Conservation (phyloP, 2,797 vertebrate species). For the Peromyscus eremicus region DNA sequence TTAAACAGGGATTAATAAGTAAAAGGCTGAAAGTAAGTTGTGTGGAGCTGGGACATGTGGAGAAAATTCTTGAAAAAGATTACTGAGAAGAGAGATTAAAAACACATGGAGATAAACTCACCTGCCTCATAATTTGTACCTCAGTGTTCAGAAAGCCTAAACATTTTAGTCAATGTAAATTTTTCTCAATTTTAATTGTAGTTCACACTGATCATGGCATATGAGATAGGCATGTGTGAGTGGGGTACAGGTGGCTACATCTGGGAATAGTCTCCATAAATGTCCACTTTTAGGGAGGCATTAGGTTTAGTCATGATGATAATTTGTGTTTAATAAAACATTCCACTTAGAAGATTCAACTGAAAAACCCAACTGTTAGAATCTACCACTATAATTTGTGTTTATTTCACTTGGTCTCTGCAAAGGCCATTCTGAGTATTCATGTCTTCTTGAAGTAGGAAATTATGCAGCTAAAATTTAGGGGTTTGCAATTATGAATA, state of each 20-base stretch:
- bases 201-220: neutral
- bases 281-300: constrained; percentile 20
- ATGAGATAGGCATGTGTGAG: neutral
- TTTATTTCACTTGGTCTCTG: constrained; percentile 27
- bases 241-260: neutral
- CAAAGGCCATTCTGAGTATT: constrained; percentile 38
- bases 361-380: constrained; percentile 37
- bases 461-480: constrained; percentile 12
- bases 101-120: neutral
- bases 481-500: constrained; percentile 27
- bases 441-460: constrained; percentile 6
- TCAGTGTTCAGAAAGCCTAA: constrained; percentile 47
- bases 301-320: constrained; percentile 39
- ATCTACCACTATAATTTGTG: neutral
- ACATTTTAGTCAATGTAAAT: constrained; percentile 34
- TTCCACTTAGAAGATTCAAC: neutral
- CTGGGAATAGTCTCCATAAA: neutral
- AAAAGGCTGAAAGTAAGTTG: constrained; percentile 24
- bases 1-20: constrained; percentile 16
- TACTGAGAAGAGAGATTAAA: constrained; percentile 13
- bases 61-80: constrained; percentile 45
- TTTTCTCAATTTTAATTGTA: neutral
- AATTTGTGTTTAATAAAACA: constrained; percentile 64
- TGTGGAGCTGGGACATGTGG: neutral
- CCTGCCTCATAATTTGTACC: constrained; percentile 38